These are phyloP conservation scores for Coboldia fuscipes DNA, from an alignment of 1,140 invertebrate genomes.

Conservation along the genomic window DNA sequence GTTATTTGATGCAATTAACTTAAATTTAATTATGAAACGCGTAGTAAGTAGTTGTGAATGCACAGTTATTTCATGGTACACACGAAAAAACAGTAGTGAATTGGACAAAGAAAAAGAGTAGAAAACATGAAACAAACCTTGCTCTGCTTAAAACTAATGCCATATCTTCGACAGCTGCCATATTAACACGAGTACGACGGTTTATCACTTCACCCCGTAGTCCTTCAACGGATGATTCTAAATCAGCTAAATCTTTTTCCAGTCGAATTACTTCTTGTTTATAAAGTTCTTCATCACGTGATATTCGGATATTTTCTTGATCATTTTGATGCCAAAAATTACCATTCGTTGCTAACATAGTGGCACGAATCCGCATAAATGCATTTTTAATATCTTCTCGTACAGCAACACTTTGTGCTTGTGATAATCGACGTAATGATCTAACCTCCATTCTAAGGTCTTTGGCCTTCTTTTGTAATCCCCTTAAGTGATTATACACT, in stretches of 20 bases:
- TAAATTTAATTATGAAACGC: no score
- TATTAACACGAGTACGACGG: constrained; percentile 81
- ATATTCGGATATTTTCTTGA: constrained; percentile 29
- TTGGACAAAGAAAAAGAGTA: constrained; percentile 9
- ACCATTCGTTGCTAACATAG: constrained; percentile 38
- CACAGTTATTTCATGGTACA: no score
- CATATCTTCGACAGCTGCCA: constrained; percentile 92
- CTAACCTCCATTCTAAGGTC: constrained; percentile 71
- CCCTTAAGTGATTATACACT: constrained; percentile 65
- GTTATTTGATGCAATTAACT: constrained; percentile 5
- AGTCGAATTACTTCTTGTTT: constrained; percentile 75
- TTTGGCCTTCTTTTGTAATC: constrained; percentile 73
- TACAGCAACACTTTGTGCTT: constrained; percentile 75
- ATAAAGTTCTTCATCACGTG: constrained; percentile 65
- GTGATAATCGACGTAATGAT: constrained; percentile 68
- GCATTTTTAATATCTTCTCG: constrained; percentile 78
- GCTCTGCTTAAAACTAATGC: constrained; percentile 74
- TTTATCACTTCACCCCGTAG: constrained; percentile 87
- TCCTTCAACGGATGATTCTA: constrained; percentile 87
- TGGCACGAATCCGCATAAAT: constrained; percentile 60
- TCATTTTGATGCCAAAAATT: constrained; percentile 29
- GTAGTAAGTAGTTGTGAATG: no score
- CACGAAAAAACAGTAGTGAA: constrained; percentile 15
- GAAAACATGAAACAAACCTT: constrained; percentile 27
- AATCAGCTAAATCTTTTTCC: constrained; percentile 80